These are phyloP conservation scores for Tuta absoluta DNA, from an alignment of 2,888 invertebrate genomes.

Conservation along the genomic window DNA sequence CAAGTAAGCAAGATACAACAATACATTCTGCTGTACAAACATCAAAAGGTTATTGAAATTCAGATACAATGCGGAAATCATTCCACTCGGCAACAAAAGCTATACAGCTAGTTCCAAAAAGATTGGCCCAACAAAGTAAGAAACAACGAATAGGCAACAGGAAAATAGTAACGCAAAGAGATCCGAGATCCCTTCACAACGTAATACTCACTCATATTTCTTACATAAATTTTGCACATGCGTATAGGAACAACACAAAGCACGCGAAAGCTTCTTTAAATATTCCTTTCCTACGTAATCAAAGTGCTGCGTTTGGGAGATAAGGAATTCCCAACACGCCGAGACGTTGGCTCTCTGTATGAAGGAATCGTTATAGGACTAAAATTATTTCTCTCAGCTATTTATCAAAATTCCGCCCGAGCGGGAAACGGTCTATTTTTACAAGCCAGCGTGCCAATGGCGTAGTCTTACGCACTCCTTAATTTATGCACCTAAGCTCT, in stretches of 20 bases:
- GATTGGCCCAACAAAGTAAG: constrained; percentile 27
- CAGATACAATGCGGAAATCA: constrained; percentile 10
- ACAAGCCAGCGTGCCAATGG: constrained; percentile 48
- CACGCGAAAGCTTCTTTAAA: constrained; percentile 70
- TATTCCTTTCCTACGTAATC: constrained; percentile 76
- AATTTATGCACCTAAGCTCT: constrained; percentile 55
- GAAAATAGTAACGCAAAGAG: constrained; percentile 47
- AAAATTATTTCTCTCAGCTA: constrained; percentile 73
- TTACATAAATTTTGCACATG: constrained; percentile 71
- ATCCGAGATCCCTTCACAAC: constrained; percentile 40
- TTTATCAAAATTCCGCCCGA: constrained; percentile 70
- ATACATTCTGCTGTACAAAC: constrained; percentile 6
- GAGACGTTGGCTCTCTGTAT: constrained; percentile 53
- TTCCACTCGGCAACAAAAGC: constrained; percentile 1
- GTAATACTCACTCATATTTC: constrained; percentile 57
- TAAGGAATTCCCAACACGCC: constrained; percentile 75
- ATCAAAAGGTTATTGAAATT: constrained; percentile 16
- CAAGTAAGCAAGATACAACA: neutral
- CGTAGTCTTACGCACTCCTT: constrained; percentile 45
- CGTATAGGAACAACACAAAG: constrained; percentile 67
- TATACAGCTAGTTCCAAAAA: constrained; percentile 22
- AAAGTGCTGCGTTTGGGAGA: constrained; percentile 76
- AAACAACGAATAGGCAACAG: constrained; percentile 27
- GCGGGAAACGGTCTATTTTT: constrained; percentile 49
- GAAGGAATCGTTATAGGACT: constrained; percentile 60